Conservation (phyloP, 2,113 vertebrate species). For the Alexandromys fortis region DNA sequence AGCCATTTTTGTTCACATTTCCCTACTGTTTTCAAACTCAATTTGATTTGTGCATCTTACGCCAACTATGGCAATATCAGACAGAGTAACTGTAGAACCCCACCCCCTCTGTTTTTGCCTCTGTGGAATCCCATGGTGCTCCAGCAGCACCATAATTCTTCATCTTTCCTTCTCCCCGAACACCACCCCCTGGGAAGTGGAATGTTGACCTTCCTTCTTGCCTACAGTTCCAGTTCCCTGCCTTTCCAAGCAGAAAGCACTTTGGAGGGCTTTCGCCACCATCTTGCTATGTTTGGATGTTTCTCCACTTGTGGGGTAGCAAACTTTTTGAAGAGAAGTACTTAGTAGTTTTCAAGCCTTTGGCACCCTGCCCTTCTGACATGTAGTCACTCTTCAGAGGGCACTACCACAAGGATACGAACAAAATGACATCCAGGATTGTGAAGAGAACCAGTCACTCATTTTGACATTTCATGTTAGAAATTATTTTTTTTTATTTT, state of each 20-base stretch:
- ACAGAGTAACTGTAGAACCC: neutral
- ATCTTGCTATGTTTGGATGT: too few species aligned
- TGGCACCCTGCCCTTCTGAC: neutral
- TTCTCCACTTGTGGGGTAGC: too few species aligned
- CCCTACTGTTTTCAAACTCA: neutral
- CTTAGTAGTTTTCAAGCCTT: neutral
- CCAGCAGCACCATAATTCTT: rapidly evolving
- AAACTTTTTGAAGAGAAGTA: too few species aligned
- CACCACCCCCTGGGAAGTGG: neutral
- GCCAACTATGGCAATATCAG: neutral
- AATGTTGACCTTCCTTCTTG: rapidly evolving
- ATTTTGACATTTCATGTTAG: neutral
- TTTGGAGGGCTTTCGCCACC: rapidly evolving
- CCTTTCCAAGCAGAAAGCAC: neutral
- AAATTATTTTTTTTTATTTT: neutral
- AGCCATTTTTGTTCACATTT: neutral
- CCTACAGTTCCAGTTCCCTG: rapidly evolving
- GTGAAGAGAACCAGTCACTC: neutral
- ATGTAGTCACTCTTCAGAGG: neutral
- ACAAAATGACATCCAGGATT: neutral
- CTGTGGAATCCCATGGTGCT: neutral
- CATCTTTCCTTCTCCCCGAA: rapidly evolving
- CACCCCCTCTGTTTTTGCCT: neutral
- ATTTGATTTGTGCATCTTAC: neutral
- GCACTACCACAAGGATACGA: neutral